These are phyloP conservation scores for Sapajus apella DNA, from an alignment of 2,113 vertebrate genomes.

Conservation along the genomic window DNA sequence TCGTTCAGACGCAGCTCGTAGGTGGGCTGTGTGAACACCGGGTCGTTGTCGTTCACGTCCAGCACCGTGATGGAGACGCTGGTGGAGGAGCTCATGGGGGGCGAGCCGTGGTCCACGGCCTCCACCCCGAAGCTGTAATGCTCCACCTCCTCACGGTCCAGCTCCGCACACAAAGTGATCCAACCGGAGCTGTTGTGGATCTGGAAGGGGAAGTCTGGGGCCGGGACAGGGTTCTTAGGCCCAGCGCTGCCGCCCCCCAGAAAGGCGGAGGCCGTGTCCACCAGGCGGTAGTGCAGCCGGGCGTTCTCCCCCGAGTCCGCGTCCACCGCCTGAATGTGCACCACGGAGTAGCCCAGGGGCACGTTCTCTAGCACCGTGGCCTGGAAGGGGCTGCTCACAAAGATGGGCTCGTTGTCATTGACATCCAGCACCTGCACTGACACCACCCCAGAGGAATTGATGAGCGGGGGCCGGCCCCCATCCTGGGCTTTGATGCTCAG, in stretches of 20 bases:
- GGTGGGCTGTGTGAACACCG: conserved; percentile 92
- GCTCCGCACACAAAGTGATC: conserved; percentile 91
- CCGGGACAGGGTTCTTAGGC: neutral
- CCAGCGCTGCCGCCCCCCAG: neutral
- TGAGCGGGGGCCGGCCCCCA: conserved; percentile 95
- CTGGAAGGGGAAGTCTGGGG: conserved; percentile 89
- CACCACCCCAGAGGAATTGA: conserved; percentile 95
- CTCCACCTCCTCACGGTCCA: conserved; percentile 94
- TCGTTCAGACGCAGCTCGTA: conserved; percentile 96
- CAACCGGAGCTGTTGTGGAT: conserved; percentile 98
- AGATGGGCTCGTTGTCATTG: conserved; percentile 97
- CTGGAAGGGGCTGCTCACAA: conserved; percentile 98
- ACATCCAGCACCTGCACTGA: conserved; percentile 95
- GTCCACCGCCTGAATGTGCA: conserved; percentile 97
- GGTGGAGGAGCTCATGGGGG: conserved; percentile 94
- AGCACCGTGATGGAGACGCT: conserved; percentile 94
- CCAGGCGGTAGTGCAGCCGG: conserved; percentile 92
- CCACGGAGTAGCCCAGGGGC: conserved; percentile 92
- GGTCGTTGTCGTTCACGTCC: conserved; percentile 96
- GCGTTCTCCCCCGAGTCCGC: conserved; percentile 94
- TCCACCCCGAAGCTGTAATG: conserved; percentile 95
- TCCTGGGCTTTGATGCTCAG: conserved; percentile 97
- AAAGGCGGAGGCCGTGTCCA: conserved; percentile 76
- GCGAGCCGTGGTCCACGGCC: conserved; percentile 92
- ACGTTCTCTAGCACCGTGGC: conserved; percentile 95